Base-by-base conservation (phyloP, 2,797 vertebrate genomes). In the Macrochelys suwanniensis region DNA sequence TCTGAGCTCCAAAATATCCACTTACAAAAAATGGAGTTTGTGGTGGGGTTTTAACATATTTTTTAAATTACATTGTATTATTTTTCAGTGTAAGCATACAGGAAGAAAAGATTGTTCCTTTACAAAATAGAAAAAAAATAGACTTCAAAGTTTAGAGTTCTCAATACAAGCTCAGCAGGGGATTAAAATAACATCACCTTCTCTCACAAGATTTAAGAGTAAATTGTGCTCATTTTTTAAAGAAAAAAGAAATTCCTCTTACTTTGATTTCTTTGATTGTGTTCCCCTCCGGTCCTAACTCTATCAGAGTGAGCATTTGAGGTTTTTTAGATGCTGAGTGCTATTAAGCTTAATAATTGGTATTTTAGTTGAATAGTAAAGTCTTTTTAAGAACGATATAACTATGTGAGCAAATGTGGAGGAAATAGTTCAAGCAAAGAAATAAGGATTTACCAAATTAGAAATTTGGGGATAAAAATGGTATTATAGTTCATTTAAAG, bases 1-100 rank as follows among this genome's bases (percentile, higher is more conserved):
- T 84, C 83, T 92, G 68, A 17, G 7, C 50, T 86, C 74, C 81
- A 47, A 65, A 92, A 25, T 71, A 65, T n/a, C 90, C 87, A 84
- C 81, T 85, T 93, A 92, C 37, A 94, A 95, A 49, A 85, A 76
- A 71, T 90, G 25, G 71, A 76, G 25, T 49, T 77, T 49, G 74
- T 12, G 15, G 47, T 77, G 74, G 68, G 13, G 42, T 49, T 31
- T 26, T 61, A 93, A 28, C 93, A 94, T 97, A 96, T 96, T 59
- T 94, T 89, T 88, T 45, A 89, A 84, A 95, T 91, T 93, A 31
- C 85, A 68, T 96, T 93, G 61, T 92, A 94, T 96, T 15, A 59
- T 92, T 92, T 94, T 93, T 84, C 85, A 85, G 45, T 88, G 85
- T 89, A 96, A 95, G 94, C 93, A 92, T 33, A 85, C 87, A 89